Evolutionary conservation across 2,113 vertebrate genomes (phyloP), one percentile per base, ranked within the genome.

Genomic region (human): DNA sequence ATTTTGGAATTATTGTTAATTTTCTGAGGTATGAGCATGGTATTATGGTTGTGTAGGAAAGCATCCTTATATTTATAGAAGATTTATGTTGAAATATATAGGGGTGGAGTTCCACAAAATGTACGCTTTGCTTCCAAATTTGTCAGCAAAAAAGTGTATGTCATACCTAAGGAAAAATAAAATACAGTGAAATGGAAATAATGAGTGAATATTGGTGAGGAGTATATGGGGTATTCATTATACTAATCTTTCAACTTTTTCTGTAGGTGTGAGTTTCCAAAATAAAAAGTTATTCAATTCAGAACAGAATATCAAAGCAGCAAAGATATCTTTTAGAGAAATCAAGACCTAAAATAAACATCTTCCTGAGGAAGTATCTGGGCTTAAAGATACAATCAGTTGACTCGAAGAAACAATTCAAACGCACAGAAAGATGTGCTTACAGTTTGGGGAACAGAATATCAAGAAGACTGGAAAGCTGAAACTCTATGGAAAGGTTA

Each of bases 271-370:
- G 38, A 84, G 43, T 83, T 92, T 87, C 61, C 70, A 80, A 95
- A 96, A 70, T 45, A 93, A 87, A 84, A 91, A 48, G 64, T 52
- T 91, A 48, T 81, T 45, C 20, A 57, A 10, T 76, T 80, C 88
- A 85, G 50, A 93, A 70, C 32, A 76, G 81, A 93, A 86, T 9
- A 48, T 91, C 73, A 91, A 92, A 68, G 32, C 79, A 96, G 30
- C n/a, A 75, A 80, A 76, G 38, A 57, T 81, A 90, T 84, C 68
- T 85, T 96, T 91, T 48, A 59, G 64, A 89, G 59, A 93, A 72
- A 94, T 86, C 66, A 1, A 82, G 59, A 83, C 22, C 86, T 89
- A 82, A 96, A 79, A 90, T 93, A 95, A 96, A 66, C 79, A 95
- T 90, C 59, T 91, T 79, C 66, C 64, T 66, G 43, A 91, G 79